Evolutionary conservation across 2,113 vertebrate species (phyloP).

Genomic region (Sylvietta virens): DNA sequence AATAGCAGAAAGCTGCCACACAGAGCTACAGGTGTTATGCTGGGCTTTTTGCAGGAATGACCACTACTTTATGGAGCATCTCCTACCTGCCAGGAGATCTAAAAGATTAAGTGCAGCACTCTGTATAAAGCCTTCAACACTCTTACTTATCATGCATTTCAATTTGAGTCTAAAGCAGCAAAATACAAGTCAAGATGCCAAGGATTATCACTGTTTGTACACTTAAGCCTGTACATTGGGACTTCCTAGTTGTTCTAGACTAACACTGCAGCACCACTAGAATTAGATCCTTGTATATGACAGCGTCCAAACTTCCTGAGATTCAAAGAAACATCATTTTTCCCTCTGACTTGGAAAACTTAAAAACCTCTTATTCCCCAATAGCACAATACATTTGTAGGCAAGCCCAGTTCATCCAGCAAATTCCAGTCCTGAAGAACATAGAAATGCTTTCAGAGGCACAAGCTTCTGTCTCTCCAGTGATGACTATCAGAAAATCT

Average conservation of each 20-base stretch:
- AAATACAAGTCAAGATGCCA: neutral
- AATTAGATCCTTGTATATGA: neutral
- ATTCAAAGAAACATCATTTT: neutral
- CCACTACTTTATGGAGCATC: neutral
- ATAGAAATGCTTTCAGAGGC: neutral
- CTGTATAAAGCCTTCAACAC: neutral
- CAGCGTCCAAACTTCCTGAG: neutral
- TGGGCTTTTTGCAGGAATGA: neutral
- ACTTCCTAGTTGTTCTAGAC: neutral
- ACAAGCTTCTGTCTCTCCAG: neutral
- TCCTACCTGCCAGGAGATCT: neutral
- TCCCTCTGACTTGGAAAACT: neutral
- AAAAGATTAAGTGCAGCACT: neutral
- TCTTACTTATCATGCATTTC: neutral
- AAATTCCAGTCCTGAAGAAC: neutral
- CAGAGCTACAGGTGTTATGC: rapidly evolving
- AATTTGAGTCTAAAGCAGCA: neutral
- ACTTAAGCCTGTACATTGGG: neutral
- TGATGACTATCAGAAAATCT: neutral
- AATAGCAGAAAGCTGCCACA: neutral
- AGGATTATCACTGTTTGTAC: neutral
- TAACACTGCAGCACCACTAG: neutral
- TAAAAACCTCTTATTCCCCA: neutral
- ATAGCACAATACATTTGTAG: neutral
- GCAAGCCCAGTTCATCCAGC: neutral